Percentiles rank a stretch among this genome's conserved stretches.
Evolutionary conservation across 1,140 invertebrate genomes (phyloP).

Genomic region (Thereuonema tuberculata): DNA sequence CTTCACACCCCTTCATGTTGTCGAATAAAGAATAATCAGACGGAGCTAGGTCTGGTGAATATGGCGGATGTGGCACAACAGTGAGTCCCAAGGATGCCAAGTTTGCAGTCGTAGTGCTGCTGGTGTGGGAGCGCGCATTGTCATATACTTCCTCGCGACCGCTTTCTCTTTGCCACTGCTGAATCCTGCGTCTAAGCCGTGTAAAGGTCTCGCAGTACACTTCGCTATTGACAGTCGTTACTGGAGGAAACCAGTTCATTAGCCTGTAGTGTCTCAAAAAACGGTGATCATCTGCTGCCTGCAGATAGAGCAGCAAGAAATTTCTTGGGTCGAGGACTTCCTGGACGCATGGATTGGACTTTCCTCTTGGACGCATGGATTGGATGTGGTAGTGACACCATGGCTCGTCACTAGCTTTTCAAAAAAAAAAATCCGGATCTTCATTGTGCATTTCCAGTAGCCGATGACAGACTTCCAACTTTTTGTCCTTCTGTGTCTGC

Average conservation of each 20-base stretch:
- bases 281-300: background rate
- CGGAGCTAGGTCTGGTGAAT: background rate
- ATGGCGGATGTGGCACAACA: slow-evolving; percentile 5
- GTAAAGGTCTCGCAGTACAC: background rate
- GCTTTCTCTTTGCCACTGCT: background rate
- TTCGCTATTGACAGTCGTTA: background rate
- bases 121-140: background rate
- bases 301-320: background rate
- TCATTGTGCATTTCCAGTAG: background rate
- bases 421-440: background rate
- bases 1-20: slow-evolving; percentile 13
- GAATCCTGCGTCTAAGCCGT: background rate
- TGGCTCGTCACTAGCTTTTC: background rate
- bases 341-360: background rate
- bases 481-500: background rate
- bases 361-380: too few relatives aligned
- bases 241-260: background rate
- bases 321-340: background rate
- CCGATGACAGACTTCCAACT: background rate
- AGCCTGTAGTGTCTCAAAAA: background rate
- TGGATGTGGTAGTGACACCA: background rate
- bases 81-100: background rate
- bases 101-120: background rate
- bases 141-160: background rate
- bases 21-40: slow-evolving; percentile 3